Conservation (phyloP, 1,140 invertebrate genomes). For the Ectropis grisescens region DNA sequence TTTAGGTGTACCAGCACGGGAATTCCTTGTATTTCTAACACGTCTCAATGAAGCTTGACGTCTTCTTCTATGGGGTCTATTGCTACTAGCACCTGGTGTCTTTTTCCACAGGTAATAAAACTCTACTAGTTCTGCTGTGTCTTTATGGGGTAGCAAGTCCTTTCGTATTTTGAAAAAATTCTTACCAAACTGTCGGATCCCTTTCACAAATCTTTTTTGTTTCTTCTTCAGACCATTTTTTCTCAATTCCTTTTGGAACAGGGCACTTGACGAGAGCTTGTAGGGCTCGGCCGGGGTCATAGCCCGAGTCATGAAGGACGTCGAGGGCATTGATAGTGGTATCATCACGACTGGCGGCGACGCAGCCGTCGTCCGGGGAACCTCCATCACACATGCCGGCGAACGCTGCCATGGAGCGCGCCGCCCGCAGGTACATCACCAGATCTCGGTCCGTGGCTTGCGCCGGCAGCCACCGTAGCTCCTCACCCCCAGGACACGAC, state of each 20-base stretch:
- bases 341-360: constrained; percentile 95
- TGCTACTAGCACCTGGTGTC: constrained; percentile 97
- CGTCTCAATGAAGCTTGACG: constrained; percentile 90
- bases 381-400: constrained; percentile 97
- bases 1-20: constrained; percentile 75
- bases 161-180: constrained; percentile 99
- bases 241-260: constrained; percentile 95
- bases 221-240: constrained; percentile 98
- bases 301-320: constrained; percentile 93
- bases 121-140: constrained; percentile 96
- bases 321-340: constrained; percentile 98
- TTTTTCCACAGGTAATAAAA: constrained; percentile 99
- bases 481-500: constrained; percentile 85
- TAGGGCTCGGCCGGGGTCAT: constrained; percentile 94
- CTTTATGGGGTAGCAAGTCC: constrained; percentile 95
- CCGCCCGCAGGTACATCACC: constrained; percentile 96
- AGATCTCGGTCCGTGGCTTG: constrained; percentile 94
- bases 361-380: constrained; percentile 95
- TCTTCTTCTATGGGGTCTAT: constrained; percentile 90
- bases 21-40: constrained; percentile 85
- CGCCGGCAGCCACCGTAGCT: constrained; percentile 93
- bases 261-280: constrained; percentile 97
- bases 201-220: constrained; percentile 98
- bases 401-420: constrained; percentile 95
- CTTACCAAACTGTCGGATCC: constrained; percentile 97